Evolutionary conservation across 2,888 invertebrate species (phyloP), one percentile per base, ranked within the genome.

Genomic region (Crematogaster levior): DNA sequence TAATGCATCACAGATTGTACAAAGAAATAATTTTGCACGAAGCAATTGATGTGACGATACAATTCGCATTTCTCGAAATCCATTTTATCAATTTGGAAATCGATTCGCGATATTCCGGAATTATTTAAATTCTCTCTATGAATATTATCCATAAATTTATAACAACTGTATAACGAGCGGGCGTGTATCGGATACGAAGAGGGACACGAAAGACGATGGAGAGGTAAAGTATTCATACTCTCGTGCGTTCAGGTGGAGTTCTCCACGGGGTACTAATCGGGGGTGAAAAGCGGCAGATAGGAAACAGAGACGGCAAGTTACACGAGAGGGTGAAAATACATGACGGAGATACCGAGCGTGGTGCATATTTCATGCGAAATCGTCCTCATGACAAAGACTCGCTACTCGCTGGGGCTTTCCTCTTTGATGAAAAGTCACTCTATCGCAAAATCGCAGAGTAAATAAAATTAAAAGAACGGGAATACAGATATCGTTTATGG

Each of bases 171-270:
- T 24, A 46, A 73, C 34, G 15, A 70, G 40, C 12, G 30, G 6
- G 34, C 27, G 53, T 12, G 48, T 46, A 70, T 63, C 68, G 61
- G 27, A 34, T 37, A 21, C n/a, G 27, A 40, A 53, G 73, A 63
- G 65, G n/a, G 7, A 34, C 27, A 75, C 9, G 58, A 75, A 74
- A 82, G 83, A 86, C 79, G 73, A 68, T 40, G 51, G 82, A 70
- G 74, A 66, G 68, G 84, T 90, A 84, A 91, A 91, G 85, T 90
- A 91, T 91, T 91, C 91, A 89, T 88, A 73, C 80, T 80, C 85
- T 85, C 84, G 85, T 85, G 74, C 66, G 86, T 85, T 85, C 79
- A 73, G 63, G 51, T 68, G 56, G 68, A 82, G 80, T 86, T 82
- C 85, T 77, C 83, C 46, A 30, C 51, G 18, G 24, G 43, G n/a